Evolutionary conservation across 2,113 vertebrate genomes (phyloP).

Genomic region (Tupaia tana): DNA sequence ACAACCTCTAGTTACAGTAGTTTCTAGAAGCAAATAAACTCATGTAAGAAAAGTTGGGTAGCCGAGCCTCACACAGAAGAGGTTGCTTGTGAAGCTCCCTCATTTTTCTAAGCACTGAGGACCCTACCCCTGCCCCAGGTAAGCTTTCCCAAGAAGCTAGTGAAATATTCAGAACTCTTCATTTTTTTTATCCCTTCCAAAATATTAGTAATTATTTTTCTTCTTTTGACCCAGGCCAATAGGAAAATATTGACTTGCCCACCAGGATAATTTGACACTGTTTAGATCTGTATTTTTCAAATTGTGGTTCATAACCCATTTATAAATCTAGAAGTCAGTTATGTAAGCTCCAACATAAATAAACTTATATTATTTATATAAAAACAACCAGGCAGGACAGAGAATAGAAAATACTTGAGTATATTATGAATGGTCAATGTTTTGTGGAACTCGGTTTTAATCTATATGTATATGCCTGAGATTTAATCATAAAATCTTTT

Average conservation of each 20-base stretch:
- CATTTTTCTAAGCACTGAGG: background rate
- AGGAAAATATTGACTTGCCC: background rate
- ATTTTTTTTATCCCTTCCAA: background rate
- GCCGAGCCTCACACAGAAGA: background rate
- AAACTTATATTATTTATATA: background rate
- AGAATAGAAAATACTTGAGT: background rate
- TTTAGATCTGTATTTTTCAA: constrained; percentile 1
- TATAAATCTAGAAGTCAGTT: background rate
- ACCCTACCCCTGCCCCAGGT: background rate
- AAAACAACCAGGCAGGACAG: background rate
- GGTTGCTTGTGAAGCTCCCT: background rate
- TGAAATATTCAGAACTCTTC: background rate
- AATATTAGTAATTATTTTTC: background rate
- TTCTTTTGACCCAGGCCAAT: background rate
- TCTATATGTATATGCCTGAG: background rate
- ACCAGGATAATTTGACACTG: background rate
- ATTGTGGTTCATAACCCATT: background rate
- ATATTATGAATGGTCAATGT: background rate
- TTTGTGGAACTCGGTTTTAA: background rate
- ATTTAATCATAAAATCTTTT: background rate
- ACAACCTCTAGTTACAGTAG: background rate
- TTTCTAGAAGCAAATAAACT: constrained; percentile 22
- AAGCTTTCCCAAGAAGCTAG: background rate
- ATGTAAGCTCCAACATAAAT: background rate
- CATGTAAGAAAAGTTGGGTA: background rate